A percentile compares a stretch with the other conserved stretches of the same genome.
Conservation (phyloP, 2,888 invertebrate species). For the Tiliacea citrago region DNA sequence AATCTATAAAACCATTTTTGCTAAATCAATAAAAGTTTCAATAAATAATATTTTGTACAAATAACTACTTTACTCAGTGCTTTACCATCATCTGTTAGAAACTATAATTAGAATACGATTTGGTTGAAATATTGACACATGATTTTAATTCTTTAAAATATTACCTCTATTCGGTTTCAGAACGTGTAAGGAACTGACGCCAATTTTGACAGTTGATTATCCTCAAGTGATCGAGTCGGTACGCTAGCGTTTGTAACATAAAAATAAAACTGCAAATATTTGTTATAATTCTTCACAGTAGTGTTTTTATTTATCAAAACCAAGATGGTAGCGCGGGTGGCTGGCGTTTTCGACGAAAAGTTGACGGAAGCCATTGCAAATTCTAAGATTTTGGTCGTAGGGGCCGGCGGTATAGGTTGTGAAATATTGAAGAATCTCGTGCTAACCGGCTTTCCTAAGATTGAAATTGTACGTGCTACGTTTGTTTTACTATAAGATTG, state of each 20-base stretch:
- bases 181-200: slow-evolving; percentile 78
- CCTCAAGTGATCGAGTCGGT: slow-evolving; percentile 62
- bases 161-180: slow-evolving; percentile 42
- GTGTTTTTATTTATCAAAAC: slow-evolving; percentile 56
- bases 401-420: slow-evolving; percentile 99
- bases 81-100: not conserved
- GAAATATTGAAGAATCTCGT: slow-evolving; percentile 99
- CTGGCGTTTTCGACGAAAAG: slow-evolving; percentile 92
- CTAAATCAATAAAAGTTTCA: not conserved
- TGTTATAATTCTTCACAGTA: slow-evolving; percentile 54
- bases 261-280: slow-evolving; percentile 63
- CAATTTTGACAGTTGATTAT: slow-evolving; percentile 77
- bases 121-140: not conserved
- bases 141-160: not conserved
- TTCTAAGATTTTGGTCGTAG: slow-evolving; percentile 96
- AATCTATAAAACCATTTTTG: not conserved
- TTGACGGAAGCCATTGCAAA: slow-evolving; percentile 92
- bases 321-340: slow-evolving; percentile 92
- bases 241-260: slow-evolving; percentile 66
- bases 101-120: not conserved
- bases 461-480: slow-evolving; percentile 96
- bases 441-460: slow-evolving; percentile 97
- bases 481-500: slow-evolving; percentile 19
- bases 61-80: not conserved
- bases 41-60: no score